Base-by-base conservation (phyloP, 2,797 vertebrate species). In the Stomatorhinus walkeri region DNA sequence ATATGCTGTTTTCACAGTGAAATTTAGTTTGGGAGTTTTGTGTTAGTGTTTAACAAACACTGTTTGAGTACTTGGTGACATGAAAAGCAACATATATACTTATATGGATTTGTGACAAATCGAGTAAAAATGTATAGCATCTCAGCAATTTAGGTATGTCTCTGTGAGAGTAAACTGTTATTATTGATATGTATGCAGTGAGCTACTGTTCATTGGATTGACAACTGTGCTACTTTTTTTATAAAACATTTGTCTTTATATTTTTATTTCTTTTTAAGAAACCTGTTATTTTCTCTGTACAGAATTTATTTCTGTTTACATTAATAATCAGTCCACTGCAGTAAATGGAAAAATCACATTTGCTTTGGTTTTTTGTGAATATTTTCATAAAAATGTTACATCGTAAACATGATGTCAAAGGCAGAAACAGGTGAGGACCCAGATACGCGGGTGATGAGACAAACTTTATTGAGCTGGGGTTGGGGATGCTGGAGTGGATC, bases 121-220 rank as follows among this genome's bases (percentile, higher is more conserved):
- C 93, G 91, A 32, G 91, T 92, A 93, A 93, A 94, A 93, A 95
- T 96, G 95, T 95, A 95, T 91, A 94, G 92, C 95, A 95, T 95
- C 95, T 94, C 94, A 95, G 94, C 95, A 94, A 94, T 93, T 92
- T 96, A 93, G 91, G 87, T 91, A 79, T 43, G 72, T 79, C 72
- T 79, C 94, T 94, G 95, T 96, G 95, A 94, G 94, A 96, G 94
- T 94, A 94, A 94, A 93, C 93, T 97, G 95, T 95, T 96, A 98
- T 95, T 96, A 98, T 97, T 96, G 96, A 97, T 94, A 48, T 79
- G 72, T 79, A 79, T 87, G 19, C 40, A 22, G 54, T 87, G 19
- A 87, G 87, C 87, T 68, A 49, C 87, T 88, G 43, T 88, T 86
- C 10, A 51, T 12, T 28, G 48, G 12, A 32, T 86, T 54, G 49